Evolutionary conservation across 2,888 invertebrate genomes (phyloP), one percentile per base, ranked within the genome.

Genomic region (Drosophila suboccidentalis): DNA sequence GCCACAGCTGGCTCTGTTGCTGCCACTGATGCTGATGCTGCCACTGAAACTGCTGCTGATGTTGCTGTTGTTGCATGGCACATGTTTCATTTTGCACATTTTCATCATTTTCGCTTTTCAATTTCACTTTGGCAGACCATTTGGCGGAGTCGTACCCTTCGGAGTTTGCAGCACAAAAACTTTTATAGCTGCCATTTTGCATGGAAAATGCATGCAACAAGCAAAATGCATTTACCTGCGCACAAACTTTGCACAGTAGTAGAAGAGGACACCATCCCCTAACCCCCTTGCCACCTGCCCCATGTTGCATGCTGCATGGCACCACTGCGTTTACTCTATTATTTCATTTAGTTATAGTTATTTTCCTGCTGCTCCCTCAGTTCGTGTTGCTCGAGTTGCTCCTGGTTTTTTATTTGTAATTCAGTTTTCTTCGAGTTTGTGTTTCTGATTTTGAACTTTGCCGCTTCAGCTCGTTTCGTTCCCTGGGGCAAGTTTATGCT

Each of bases 401-500:
- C 39, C 47, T 17, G 46, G 49, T 64, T 19, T 19, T 54, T 62
- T 69, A 51, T 50, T 53, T 61, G 62, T 62, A 69, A 71, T 79
- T 76, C 47, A 67, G 64, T 70, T 71, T 80, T 60, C 64, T 59
- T 62, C 13, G 57, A 85, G 78, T 88, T 85, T 83, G 74, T 83
- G 83, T 88, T 87, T 87, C 69, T 82, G 86, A 84, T 84, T 87
- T 84, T 74, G 61, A 87, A 85, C 82, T 87, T 87, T 81, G 72
- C 57, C 58, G 75, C 65, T 78, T 66, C 65, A 58, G 51, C 66
- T 71, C 47, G 43, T 47, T 73, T 71, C 47, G 43, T 47, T 73
- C 70, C 74, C 76, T 49, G 60, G 63, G 76, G 73, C 65, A 75
- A 71, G 69, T 82, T 78, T 87, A 72, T 71, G 68, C 51, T 67